Evolutionary conservation across 2,888 invertebrate species (phyloP), one percentile per base, ranked within the genome.

Genomic region (Gryllus longicercus): DNA sequence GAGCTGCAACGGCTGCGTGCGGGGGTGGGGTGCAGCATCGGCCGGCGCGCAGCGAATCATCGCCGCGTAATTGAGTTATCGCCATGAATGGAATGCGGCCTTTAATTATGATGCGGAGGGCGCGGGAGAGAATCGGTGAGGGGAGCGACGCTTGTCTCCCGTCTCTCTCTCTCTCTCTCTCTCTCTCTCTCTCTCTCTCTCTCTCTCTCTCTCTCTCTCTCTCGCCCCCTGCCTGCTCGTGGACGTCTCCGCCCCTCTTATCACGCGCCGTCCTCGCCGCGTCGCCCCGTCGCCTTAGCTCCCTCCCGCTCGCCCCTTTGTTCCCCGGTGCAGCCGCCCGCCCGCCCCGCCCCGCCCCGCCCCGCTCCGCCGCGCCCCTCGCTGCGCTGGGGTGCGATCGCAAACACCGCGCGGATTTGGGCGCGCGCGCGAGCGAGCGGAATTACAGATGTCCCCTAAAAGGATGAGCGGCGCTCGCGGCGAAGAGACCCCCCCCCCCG

Each of bases 51-150:
- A 63, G n/a, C 63, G 63, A 63, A 14, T 63, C 38, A 38, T 38
- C n/a, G 63, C 63, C 14, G 14, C 63, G 63, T 63, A 63, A 63
- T 63, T 63, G 63, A 63, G 63, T 63, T 63, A 63, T 63, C 4
- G 63, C 63, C 63, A 63, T 63, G 63, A 63, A 63, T 63, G 63
- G 63, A 63, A 63, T 63, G 63, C 63, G 63, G 63, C 63, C n/a
- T 63, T 14, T 18, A 63, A 63, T 63, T 63, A 63, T 63, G 63
- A 63, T 12, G 38, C 38, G 38, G 38, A 63, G 63, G 63, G n/a
- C 0, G 14, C 63, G 63, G 63, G n/a, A 63, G 63, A 16, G 38
- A 38, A 5, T 38, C 63, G 63, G 11, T n/a, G 63, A 16, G 51
- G 63, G 63, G 63, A 5, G 14, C 16, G 63, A 8, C 38, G 38